phyloP scores from a whole-genome alignment of 2,888 invertebrate species.

The Orthosia gracilis region DNA sequence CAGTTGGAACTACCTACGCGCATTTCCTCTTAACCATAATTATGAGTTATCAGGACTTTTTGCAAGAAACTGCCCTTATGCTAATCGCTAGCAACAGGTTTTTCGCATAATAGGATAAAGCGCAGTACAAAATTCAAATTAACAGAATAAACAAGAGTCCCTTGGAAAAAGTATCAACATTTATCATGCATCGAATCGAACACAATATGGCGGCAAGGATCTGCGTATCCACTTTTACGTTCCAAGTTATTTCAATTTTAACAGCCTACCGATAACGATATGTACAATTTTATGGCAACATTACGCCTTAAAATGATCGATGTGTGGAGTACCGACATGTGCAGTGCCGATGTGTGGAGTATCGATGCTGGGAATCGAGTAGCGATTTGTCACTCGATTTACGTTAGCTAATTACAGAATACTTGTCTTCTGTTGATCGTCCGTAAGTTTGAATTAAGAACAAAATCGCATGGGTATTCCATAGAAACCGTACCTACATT shows the following conservation, averaged over 20 bases:
- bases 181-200: not conserved
- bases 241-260: constrained; percentile 72
- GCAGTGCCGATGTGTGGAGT: constrained; percentile 42
- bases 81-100: too few relatives aligned
- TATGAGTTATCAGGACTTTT: too few relatives aligned
- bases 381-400: constrained; percentile 35
- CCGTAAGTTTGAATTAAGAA: not conserved
- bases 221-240: constrained; percentile 64
- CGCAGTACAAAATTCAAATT: too few relatives aligned
- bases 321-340: constrained; percentile 48
- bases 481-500: too few relatives aligned
- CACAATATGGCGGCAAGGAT: constrained; percentile 20
- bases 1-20: too few relatives aligned
- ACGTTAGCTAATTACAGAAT: constrained; percentile 14
- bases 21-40: too few relatives aligned
- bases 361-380: constrained; percentile 43
- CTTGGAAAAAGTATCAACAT: not conserved
- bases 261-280: constrained; percentile 69
- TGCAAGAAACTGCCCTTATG: too few relatives aligned
- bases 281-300: constrained; percentile 70
- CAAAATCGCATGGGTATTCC: not conserved
- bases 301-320: constrained; percentile 62
- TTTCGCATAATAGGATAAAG: too few relatives aligned
- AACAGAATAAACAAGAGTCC: not conserved
- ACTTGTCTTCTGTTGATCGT: not conserved